Base-by-base conservation (phyloP, 2,113 vertebrate genomes). In the Mormoops blainvillei region DNA sequence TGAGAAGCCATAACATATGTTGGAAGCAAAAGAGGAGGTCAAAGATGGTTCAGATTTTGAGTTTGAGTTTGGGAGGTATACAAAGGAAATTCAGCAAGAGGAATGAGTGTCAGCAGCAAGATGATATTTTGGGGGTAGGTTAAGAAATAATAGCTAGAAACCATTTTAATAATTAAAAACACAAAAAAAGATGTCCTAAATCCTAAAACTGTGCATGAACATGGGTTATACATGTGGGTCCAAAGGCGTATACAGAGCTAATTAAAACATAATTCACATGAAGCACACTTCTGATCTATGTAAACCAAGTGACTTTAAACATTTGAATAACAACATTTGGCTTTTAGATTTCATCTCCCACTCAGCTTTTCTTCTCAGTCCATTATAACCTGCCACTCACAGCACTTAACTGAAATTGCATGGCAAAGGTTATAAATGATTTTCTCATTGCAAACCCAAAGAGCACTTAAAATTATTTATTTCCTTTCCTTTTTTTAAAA, bases 371-470 rank as follows among this genome's bases (percentile, higher is more conserved):
- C 61, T 38, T 22, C 74, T 90, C 31, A 56, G 43, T 38, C 41
- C 13, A 11, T 18, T 43, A 50, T 33, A 56, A 89, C 80, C n/a
- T 61, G 80, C 9, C 3, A 5, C 31, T 92, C 85, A 15, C 18
- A 81, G 16, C 56, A 43, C 31, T 67, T 50, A 94, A 80, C 65
- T 85, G 65, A 86, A 90, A 95, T 76, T 82, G 41, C 65, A 67
- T 22, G 73, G n/a, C 86, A 89, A 70, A 92, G 28, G 26, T 50
- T 82, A 76, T 80, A 67, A 20, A 31, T 45, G 67, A 86, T 81
- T 81, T 96, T 86, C n/a, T 76, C 90, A 68, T 3, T 89, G 56
- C n/a, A 86, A 73, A 68, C 45, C 63, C 80, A 86, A 96, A 76
- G 33, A 73, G 45, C 19, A 78, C 63, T 85, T 82, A 24, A 45